These are phyloP conservation scores for Copidosoma floridanum DNA, from an alignment of 1,140 invertebrate genomes.

Conservation along the genomic window DNA sequence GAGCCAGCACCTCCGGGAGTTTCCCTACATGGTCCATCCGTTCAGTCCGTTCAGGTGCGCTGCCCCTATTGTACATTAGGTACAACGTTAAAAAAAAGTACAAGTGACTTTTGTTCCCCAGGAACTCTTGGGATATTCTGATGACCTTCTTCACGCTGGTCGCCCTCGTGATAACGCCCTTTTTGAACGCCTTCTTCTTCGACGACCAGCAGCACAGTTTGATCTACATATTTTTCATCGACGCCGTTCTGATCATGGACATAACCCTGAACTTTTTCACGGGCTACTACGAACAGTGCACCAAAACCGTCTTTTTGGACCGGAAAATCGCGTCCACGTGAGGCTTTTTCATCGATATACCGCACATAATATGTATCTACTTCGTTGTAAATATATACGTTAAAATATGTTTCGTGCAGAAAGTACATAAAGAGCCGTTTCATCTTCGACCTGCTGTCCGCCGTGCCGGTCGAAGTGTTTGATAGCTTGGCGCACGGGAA, in stretches of 20 bases:
- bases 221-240: slow-evolving; percentile 17
- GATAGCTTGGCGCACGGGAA: slow-evolving; percentile 12
- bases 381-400: not conserved
- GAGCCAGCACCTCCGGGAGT: slow-evolving; percentile 37
- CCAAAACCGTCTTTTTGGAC: slow-evolving; percentile 35
- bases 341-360: not conserved
- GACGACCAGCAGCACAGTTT: slow-evolving; percentile 10
- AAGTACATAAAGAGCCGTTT: slow-evolving; percentile 43
- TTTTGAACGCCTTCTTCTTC: slow-evolving; percentile 36
- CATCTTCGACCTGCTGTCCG: slow-evolving; percentile 36
- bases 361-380: not conserved
- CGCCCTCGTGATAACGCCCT: slow-evolving; percentile 30
- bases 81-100: not conserved
- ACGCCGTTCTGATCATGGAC: slow-evolving; percentile 35
- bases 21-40: slow-evolving; percentile 47
- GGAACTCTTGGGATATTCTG: slow-evolving; percentile 41
- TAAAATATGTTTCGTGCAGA: no score
- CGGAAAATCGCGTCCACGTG: slow-evolving; percentile 38
- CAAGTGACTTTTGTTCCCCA: no score
- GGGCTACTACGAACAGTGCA: slow-evolving; percentile 41
- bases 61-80: not conserved
- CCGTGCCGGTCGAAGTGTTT: slow-evolving; percentile 39
- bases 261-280: slow-evolving; percentile 42
- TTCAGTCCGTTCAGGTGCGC: slow-evolving; percentile 44
- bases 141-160: slow-evolving; percentile 34